These are phyloP conservation scores for Prolemur simus DNA, from an alignment of 2,113 vertebrate species.

Conservation along the genomic window DNA sequence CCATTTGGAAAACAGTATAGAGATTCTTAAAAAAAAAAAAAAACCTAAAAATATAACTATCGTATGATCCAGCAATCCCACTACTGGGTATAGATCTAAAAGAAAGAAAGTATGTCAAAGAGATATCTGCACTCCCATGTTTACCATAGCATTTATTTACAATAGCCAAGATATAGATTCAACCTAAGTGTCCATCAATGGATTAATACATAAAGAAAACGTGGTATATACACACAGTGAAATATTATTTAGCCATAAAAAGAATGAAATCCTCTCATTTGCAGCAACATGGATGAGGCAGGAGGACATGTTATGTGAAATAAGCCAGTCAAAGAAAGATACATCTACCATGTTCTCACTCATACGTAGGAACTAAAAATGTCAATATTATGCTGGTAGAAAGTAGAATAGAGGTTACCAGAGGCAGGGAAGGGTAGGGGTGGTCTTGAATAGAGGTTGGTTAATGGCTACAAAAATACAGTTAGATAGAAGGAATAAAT, in stretches of 20 bases:
- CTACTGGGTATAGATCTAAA: neutral
- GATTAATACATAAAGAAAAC: neutral
- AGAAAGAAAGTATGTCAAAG: neutral
- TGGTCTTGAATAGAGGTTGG: neutral
- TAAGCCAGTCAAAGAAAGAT: neutral
- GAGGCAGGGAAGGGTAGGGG: neutral
- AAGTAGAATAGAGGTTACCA: neutral
- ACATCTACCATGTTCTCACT: neutral
- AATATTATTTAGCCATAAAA: neutral
- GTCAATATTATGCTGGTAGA: neutral
- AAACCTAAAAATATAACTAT: too few relatives aligned
- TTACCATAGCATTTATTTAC: neutral
- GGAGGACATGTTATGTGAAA: neutral
- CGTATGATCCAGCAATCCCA: neutral
- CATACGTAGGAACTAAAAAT: neutral
- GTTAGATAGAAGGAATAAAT: too few relatives aligned
- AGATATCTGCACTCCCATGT: neutral
- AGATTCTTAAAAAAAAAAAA: too few relatives aligned
- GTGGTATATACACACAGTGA: neutral
- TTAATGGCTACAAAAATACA: neutral
- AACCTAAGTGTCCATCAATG: neutral
- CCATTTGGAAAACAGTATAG: too few relatives aligned
- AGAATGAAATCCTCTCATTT: neutral
- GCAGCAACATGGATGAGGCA: neutral
- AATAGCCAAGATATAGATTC: neutral